A percentile compares a stretch with the other conserved stretches of the same genome.
phyloP scores from a whole-genome alignment of 2,888 invertebrate genomes.

The Listrodromus nycthemerus region DNA sequence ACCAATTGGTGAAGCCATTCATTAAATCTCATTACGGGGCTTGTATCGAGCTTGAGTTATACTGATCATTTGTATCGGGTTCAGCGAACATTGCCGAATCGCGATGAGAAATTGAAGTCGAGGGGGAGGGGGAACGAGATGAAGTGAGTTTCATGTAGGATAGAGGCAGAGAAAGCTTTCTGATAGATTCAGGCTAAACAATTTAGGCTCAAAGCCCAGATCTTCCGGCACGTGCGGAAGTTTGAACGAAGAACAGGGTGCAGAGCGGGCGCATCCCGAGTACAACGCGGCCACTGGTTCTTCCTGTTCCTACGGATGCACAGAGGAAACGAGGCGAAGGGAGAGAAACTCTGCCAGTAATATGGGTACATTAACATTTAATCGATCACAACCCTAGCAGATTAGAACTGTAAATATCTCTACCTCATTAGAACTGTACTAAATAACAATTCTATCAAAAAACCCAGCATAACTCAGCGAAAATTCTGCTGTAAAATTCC shows the following conservation, averaged over 20 bases:
- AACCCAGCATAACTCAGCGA: no score
- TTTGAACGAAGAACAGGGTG: slow-evolving; percentile 3
- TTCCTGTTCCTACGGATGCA: slow-evolving; percentile 38
- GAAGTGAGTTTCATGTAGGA: background rate
- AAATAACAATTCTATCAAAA: no score
- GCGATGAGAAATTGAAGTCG: background rate
- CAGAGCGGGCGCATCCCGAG: background rate
- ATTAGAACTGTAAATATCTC: no score
- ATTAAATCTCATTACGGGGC: slow-evolving; percentile 51
- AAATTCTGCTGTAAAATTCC: no score
- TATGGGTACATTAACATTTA: no score
- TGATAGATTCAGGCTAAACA: slow-evolving; percentile 52
- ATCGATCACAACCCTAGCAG: no score
- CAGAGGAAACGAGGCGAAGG: slow-evolving; percentile 21
- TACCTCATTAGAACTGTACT: no score
- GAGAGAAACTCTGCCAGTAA: background rate
- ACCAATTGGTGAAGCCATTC: slow-evolving; percentile 52
- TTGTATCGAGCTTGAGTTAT: slow-evolving; percentile 29
- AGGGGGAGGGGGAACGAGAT: background rate
- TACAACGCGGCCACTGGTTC: slow-evolving; percentile 9
- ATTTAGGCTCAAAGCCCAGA: slow-evolving; percentile 29
- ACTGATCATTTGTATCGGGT: slow-evolving; percentile 50
- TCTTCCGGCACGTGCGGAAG: slow-evolving; percentile 36
- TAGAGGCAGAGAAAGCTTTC: slow-evolving; percentile 24
- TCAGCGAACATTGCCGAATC: slow-evolving; percentile 13